Base-by-base conservation (phyloP, 2,888 invertebrate species). In the Marasmarcha lunaedactyla region DNA sequence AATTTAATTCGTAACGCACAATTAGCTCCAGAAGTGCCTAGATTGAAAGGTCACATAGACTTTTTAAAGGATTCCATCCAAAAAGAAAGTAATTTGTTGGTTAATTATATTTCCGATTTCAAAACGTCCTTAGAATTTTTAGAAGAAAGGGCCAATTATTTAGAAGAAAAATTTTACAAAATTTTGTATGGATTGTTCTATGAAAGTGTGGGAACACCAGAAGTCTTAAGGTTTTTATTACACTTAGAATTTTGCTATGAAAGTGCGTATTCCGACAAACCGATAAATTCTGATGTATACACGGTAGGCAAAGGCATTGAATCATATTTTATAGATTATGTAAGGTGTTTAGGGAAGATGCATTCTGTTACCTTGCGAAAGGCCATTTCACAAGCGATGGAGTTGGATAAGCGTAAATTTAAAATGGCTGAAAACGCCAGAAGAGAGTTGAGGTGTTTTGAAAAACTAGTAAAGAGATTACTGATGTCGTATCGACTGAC, bases 231-330 rank as follows among this genome's bases (percentile, higher is more conserved):
- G 55, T 60, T 89, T 27, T 67, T 77, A 44, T 71, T 87, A 5
- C 86, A 86, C 55, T 77, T 90, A 40, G 87, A 89, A 55, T 89
- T 88, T 55, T 85, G 88, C 20, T 90, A 86, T 56, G 88, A 89
- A 59, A 83, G 78, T 35, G 70, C 88, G 33, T 72, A 86, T 15
- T 79, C 71, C 1, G 83, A 87, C 9, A 88, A 86, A 53, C 87
- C 88, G 33, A 79, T 85, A 3, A 86, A 86, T 52, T 65, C 87
- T 43, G 79, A 81, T 36, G 74, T 86, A 40, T 61, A 72, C 38
- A 65, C 79, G 5, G 85, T 88, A 73, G 87, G 89, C 62, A 85
- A 76, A 50, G 73, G 74, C 38, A 76, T 90, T 42, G 90, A 90
- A 62, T 57, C 65, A 1, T 71, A 76, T 55, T 88, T 87, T 52